Conservation (phyloP, 30 jellyfish, hydroid and myxozoan species). For the Cassiopea andromeda region DNA sequence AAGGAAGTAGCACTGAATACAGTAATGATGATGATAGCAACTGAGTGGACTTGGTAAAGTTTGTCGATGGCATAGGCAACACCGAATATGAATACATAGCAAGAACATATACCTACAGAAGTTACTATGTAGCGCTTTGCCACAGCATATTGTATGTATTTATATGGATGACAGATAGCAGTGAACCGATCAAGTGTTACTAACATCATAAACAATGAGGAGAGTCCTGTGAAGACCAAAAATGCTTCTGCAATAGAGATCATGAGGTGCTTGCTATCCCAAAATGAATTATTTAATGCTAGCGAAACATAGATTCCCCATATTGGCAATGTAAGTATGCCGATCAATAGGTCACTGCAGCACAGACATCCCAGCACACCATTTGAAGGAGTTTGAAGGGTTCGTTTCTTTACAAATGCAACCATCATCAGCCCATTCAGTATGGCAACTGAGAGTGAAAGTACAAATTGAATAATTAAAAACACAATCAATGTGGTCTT, state of each 20-base stretch:
- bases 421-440: constrained; percentile 16
- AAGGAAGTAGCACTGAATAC: not conserved
- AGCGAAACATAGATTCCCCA: not conserved
- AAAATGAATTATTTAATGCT: not conserved
- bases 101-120: not conserved
- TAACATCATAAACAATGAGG: not conserved
- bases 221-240: not conserved
- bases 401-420: not conserved
- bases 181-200: constrained; percentile 1
- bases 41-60: not conserved
- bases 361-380: constrained; percentile 29
- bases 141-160: not conserved
- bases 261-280: not conserved
- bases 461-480: not conserved
- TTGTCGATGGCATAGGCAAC: not conserved
- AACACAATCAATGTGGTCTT: not conserved
- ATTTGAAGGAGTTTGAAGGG: constrained; percentile 49
- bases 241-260: not conserved
- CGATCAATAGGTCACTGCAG: constrained; percentile 27
- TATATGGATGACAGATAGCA: constrained; percentile 11
- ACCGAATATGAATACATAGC: not conserved
- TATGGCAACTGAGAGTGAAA: not conserved
- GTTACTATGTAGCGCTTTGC: not conserved
- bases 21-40: not conserved
- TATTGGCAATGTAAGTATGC: constrained; percentile 17